These are phyloP conservation scores for Uromys caudimaculatus DNA, from an alignment of 2,797 vertebrate genomes.

Conservation along the genomic window DNA sequence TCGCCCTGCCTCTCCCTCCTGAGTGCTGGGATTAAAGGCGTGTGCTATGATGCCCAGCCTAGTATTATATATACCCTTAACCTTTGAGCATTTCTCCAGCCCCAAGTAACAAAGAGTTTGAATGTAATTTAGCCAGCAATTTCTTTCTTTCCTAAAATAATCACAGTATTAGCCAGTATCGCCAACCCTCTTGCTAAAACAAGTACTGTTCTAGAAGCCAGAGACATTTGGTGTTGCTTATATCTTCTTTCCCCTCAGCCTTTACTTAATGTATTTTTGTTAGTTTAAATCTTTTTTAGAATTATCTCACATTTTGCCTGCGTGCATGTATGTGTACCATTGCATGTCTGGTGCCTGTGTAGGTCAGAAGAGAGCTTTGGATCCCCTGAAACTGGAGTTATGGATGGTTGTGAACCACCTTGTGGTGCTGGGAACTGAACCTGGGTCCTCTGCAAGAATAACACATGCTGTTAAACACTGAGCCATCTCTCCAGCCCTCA, in stretches of 20 bases:
- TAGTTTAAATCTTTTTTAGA: neutral
- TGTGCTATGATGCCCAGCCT: no score
- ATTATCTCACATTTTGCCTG: neutral
- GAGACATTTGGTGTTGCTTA: neutral
- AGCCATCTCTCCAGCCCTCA: neutral
- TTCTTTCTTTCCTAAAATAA: neutral
- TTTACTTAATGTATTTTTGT: neutral
- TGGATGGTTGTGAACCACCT: neutral
- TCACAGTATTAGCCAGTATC: neutral
- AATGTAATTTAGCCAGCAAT: neutral
- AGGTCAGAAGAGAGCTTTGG: neutral
- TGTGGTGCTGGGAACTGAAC: neutral
- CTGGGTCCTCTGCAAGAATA: neutral
- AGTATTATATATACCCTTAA: neutral
- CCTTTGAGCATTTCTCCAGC: neutral
- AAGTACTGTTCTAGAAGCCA: neutral
- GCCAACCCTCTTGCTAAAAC: neutral
- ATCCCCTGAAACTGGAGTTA: neutral
- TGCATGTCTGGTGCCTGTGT: neutral
- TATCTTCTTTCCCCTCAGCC: neutral
- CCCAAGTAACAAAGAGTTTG: neutral
- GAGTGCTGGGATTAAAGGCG: neutral
- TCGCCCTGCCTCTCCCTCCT: neutral
- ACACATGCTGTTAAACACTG: neutral
- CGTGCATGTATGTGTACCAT: neutral